phyloP scores from a whole-genome alignment of 2,797 vertebrate genomes.

The Coluber constrictor region DNA sequence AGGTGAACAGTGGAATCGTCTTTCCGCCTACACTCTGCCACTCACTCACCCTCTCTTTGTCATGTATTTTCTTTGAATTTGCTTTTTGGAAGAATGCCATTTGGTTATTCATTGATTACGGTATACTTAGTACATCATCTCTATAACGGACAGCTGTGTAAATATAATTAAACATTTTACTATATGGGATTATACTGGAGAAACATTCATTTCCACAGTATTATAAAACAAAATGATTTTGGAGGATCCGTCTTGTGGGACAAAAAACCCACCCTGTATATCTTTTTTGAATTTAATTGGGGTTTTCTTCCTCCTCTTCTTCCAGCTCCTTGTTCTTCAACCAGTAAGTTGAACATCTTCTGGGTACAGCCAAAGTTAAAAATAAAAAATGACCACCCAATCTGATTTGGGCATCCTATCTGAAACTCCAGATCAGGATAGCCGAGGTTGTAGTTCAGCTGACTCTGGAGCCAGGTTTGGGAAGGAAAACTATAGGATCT shows the following conservation, averaged over 20 bases:
- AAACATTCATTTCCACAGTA: not conserved
- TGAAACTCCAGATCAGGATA: not conserved
- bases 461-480: not conserved
- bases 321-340: not conserved
- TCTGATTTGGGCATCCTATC: not conserved
- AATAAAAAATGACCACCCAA: not conserved
- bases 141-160: slow-evolving; percentile 8
- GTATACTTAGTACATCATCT: not conserved
- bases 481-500: not conserved
- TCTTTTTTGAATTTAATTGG: too few relatives aligned
- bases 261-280: not conserved
- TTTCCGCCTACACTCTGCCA: not conserved
- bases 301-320: not conserved
- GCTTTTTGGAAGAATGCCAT: slow-evolving; percentile 17
- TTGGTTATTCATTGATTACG: not conserved
- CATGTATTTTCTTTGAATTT: not conserved
- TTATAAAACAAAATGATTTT: not conserved
- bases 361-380: not conserved
- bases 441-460: not conserved
- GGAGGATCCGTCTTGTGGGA: not conserved
- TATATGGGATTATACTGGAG: not conserved
- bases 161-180: slow-evolving; percentile 12
- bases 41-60: not conserved
- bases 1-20: slow-evolving; percentile 39
- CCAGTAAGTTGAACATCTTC: not conserved